Evolutionary conservation across 2,113 vertebrate genomes (phyloP).

Genomic region (Megalops atlanticus): DNA sequence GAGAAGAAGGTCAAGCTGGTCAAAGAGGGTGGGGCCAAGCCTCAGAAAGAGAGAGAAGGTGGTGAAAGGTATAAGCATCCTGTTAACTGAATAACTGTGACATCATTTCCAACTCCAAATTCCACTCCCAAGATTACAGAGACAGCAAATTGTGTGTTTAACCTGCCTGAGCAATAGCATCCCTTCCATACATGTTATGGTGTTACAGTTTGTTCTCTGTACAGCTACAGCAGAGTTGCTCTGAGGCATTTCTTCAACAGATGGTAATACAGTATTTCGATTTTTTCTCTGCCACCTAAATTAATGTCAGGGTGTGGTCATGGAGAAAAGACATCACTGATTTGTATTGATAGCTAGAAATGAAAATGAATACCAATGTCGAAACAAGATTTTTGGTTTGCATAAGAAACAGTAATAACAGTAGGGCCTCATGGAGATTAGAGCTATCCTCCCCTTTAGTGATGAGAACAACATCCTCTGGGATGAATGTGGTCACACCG

Average conservation of each 20-base stretch:
- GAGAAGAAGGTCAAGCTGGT: constrained; percentile 69
- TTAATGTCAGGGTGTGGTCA: not conserved
- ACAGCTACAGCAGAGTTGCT: not conserved
- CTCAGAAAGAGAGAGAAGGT: constrained; percentile 50
- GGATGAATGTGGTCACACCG: too few relatives aligned
- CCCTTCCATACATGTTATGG: too few relatives aligned
- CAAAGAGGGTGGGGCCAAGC: constrained; percentile 61
- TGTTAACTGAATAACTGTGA: too few relatives aligned
- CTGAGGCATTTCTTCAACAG: not conserved
- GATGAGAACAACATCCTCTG: constrained; percentile 27
- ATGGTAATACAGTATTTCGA: not conserved
- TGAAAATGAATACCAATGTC: not conserved
- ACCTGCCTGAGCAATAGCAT: too few relatives aligned
- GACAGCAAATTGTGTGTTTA: too few relatives aligned
- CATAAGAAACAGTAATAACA: too few relatives aligned
- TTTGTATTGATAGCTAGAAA: not conserved
- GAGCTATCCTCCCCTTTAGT: too few relatives aligned
- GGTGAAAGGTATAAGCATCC: constrained; percentile 77
- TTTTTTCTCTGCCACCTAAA: constrained; percentile 29
- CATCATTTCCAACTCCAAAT: too few relatives aligned
- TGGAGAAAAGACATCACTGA: not conserved
- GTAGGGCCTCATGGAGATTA: too few relatives aligned
- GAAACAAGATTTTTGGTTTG: too few relatives aligned
- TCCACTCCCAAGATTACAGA: too few relatives aligned
- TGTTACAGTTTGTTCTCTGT: not conserved